phyloP scores from a whole-genome alignment of 1,140 invertebrate genomes.

The Mercenaria mercenaria region DNA sequence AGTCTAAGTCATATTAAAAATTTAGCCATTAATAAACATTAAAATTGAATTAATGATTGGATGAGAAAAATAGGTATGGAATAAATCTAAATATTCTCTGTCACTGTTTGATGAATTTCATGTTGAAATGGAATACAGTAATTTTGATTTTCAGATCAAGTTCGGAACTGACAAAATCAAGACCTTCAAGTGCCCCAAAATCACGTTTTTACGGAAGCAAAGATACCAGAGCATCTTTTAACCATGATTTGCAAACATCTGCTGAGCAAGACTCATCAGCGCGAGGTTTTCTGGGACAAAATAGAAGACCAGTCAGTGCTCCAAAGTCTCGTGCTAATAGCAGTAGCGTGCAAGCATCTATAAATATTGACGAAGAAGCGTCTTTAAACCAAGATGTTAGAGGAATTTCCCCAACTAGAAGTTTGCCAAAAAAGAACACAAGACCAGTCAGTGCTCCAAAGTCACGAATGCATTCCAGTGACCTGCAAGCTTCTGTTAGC shows the following conservation, averaged over 20 bases:
- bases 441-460: conserved; percentile 41
- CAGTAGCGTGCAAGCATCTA: conserved; percentile 17
- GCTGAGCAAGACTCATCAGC: neutral
- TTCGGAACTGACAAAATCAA: conserved; percentile 20
- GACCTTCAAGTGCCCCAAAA: conserved; percentile 52
- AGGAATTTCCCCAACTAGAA: neutral
- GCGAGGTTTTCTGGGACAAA: neutral
- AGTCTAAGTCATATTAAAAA: no score
- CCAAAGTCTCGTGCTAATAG: neutral
- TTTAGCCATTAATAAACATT: no score
- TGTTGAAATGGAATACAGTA: no score
- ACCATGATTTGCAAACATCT: neutral
- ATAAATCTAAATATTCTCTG: no score
- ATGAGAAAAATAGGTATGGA: no score
- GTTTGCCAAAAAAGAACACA: neutral
- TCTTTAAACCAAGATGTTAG: neutral
- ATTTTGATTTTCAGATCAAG: conserved; percentile 55
- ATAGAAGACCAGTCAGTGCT: conserved; percentile 37
- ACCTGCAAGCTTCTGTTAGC: conserved; percentile 38
- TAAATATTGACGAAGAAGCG: neutral
- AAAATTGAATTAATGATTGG: no score
- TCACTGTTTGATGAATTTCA: no score
- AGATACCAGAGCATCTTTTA: neutral
- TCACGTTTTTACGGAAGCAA: neutral
- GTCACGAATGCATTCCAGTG: neutral